Conservation (phyloP, 2,888 invertebrate genomes). For the Spialia ferax region DNA sequence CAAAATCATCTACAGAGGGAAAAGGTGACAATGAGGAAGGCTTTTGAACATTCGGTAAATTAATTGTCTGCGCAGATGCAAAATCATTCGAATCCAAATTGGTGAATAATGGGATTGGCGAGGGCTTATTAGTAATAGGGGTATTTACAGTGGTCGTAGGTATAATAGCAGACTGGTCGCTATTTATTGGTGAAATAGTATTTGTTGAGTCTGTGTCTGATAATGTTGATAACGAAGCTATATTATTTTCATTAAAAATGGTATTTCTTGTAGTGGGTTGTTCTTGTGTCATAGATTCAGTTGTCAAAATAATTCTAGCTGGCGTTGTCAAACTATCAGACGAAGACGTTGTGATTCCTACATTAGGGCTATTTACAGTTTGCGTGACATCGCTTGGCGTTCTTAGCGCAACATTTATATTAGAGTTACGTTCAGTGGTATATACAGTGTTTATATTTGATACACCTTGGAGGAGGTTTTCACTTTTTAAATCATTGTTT, state of each 20-base stretch:
- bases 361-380: slow-evolving; percentile 69
- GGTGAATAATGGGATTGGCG: slow-evolving; percentile 68
- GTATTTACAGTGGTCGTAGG: slow-evolving; percentile 46
- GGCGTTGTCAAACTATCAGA: slow-evolving; percentile 60
- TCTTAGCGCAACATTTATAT: slow-evolving; percentile 47
- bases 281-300: slow-evolving; percentile 7
- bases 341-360: slow-evolving; percentile 55
- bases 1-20: slow-evolving; percentile 48
- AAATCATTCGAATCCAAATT: slow-evolving; percentile 67
- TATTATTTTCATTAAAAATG: not conserved
- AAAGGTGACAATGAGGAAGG: slow-evolving; percentile 31
- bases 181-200: not conserved
- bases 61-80: slow-evolving; percentile 48
- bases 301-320: slow-evolving; percentile 43
- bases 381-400: slow-evolving; percentile 51
- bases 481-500: slow-evolving; percentile 47
- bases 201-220: slow-evolving; percentile 38
- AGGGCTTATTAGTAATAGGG: slow-evolving; percentile 57
- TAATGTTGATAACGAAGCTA: slow-evolving; percentile 28
- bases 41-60: slow-evolving; percentile 49
- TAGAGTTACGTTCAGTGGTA: slow-evolving; percentile 60
- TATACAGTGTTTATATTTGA: slow-evolving; percentile 65
- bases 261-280: slow-evolving; percentile 4
- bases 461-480: slow-evolving; percentile 71
- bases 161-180: slow-evolving; percentile 2